Conservation (phyloP, 2,113 vertebrate species). For the Dipodomys stephensi region DNA sequence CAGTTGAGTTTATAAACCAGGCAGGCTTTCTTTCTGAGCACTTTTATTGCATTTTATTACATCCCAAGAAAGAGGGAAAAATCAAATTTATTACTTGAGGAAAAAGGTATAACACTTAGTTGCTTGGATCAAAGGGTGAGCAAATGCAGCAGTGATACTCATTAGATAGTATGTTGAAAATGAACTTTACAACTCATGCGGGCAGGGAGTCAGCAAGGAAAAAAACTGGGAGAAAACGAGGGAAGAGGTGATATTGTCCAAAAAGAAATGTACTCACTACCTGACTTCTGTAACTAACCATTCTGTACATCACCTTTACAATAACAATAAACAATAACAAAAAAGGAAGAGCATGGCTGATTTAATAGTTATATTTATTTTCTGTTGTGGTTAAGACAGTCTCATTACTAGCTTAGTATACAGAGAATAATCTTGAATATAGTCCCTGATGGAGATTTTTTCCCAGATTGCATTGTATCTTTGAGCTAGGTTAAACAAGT, state of each 20-base stretch:
- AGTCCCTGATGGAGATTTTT: conserved; percentile 37
- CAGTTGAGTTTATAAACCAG: background rate
- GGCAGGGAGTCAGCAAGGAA: no score
- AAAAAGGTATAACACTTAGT: background rate
- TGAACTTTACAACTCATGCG: no score
- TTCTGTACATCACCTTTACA: no score
- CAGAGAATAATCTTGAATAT: conserved; percentile 39
- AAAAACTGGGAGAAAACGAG: no score
- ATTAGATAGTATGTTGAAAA: no score
- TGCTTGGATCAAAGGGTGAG: no score
- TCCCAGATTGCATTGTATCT: background rate
- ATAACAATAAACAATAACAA: no score
- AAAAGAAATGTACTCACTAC: no score
- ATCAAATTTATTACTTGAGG: background rate
- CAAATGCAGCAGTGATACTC: no score
- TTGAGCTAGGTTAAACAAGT: background rate
- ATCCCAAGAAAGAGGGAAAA: background rate
- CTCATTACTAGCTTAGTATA: conserved; percentile 25
- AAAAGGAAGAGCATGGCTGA: background rate
- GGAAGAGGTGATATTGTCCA: no score
- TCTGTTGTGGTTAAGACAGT: conserved; percentile 8
- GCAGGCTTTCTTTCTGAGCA: background rate
- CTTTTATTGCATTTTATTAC: background rate
- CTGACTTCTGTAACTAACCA: no score
- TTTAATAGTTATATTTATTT: conserved; percentile 27